Evolutionary conservation across 1,140 invertebrate genomes (phyloP).

Genomic region (Bombyx mori): ASM3026992v2 NC_085118.1:6851001-6851500

Average conservation of each 20-base stretch:
- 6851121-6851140: slow-evolving; percentile 30
- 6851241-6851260: slow-evolving; percentile 54
- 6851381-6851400: no score
- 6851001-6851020: no score
- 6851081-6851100: slow-evolving; percentile 13
- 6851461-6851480: no score
- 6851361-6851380: no score
- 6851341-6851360: no score
- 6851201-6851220: slow-evolving; percentile 46
- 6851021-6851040: background rate
- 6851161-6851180: slow-evolving; percentile 43
- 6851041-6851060: background rate
- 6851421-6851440: no score
- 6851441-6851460: no score
- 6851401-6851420: no score
- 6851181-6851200: slow-evolving; percentile 21
- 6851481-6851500: no score
- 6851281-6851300: slow-evolving; percentile 50
- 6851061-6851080: background rate
- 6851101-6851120: slow-evolving; percentile 47
- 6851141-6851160: slow-evolving; percentile 40
- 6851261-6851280: slow-evolving; percentile 38
- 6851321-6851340: background rate
- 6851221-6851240: slow-evolving; percentile 44
- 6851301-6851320: background rate